phyloP scores from a whole-genome alignment of 1,140 invertebrate species.

The Lepidurus couesii region DNA sequence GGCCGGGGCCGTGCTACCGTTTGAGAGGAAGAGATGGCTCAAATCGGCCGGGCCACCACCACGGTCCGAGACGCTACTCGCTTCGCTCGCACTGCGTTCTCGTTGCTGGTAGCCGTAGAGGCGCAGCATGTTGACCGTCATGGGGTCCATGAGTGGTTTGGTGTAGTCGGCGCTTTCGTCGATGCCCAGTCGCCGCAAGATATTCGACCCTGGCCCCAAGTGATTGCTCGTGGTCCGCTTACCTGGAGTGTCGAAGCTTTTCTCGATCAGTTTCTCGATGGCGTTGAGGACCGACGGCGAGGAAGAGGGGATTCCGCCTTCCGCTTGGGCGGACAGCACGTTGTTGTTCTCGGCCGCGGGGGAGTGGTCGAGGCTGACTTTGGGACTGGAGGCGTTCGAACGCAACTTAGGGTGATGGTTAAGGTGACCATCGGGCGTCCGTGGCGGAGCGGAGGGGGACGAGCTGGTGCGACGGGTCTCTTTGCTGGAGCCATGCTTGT shows the following conservation, averaged over 20 bases:
- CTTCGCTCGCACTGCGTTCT: conserved; percentile 76
- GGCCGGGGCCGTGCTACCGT: conserved; percentile 57
- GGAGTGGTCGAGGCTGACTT: conserved; percentile 49
- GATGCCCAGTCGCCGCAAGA: conserved; percentile 84
- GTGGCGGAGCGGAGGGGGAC: conserved; percentile 27
- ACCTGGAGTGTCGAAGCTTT: conserved; percentile 87
- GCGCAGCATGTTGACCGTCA: conserved; percentile 71
- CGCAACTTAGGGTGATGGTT: not conserved
- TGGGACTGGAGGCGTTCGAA: conserved; percentile 26
- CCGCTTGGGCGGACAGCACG: conserved; percentile 39
- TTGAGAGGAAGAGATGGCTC: conserved; percentile 66
- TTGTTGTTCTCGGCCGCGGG: conserved; percentile 56
- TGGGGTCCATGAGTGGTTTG: conserved; percentile 75
- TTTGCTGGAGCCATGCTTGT: conserved; percentile 27
- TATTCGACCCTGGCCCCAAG: conserved; percentile 59
- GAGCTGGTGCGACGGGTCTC: not conserved
- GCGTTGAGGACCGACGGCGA: conserved; percentile 86
- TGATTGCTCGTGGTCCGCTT: conserved; percentile 45
- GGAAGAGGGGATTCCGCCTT: conserved; percentile 36
- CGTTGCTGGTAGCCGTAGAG: conserved; percentile 65
- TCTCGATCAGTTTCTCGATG: conserved; percentile 93
- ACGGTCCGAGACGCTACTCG: conserved; percentile 73
- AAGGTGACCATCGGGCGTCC: conserved; percentile 33
- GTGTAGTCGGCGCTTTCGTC: conserved; percentile 89
- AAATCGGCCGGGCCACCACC: conserved; percentile 58